These are phyloP conservation scores for Hypselothyrea guttata DNA, from an alignment of 2,888 invertebrate species.

Conservation along the genomic window DNA sequence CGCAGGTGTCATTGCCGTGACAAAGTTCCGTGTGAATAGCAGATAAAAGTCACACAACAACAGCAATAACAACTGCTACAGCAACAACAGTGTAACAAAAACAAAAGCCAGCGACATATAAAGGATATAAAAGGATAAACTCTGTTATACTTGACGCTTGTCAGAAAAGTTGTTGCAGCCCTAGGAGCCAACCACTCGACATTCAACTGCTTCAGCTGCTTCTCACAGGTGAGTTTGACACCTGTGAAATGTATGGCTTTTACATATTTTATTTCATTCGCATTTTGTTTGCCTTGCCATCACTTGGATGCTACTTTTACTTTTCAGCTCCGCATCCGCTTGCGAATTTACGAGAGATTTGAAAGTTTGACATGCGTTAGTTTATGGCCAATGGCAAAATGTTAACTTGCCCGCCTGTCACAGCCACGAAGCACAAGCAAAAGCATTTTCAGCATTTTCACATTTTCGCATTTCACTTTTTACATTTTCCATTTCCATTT, in stretches of 20 bases:
- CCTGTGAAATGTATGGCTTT: slow-evolving; percentile 53
- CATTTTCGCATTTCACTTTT: slow-evolving; percentile 33
- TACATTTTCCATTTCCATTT: slow-evolving; percentile 32
- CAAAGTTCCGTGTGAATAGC: slow-evolving; percentile 42
- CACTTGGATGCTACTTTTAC: background rate
- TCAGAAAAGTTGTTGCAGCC: too few species aligned
- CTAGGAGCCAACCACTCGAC: slow-evolving; percentile 13
- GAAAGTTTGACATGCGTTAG: slow-evolving; percentile 55
- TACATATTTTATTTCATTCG: slow-evolving; percentile 9
- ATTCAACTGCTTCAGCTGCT: slow-evolving; percentile 4
- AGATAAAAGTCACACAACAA: slow-evolving; percentile 42
- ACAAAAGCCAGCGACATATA: background rate
- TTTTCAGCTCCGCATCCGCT: background rate
- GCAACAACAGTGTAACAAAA: slow-evolving; percentile 12
- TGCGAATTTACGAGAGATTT: slow-evolving; percentile 35
- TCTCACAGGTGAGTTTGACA: slow-evolving; percentile 55
- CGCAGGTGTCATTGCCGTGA: slow-evolving; percentile 55
- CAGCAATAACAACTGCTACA: too few species aligned
- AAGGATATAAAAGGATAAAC: slow-evolving; percentile 1
- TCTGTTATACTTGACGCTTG: background rate
- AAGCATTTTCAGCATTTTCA: slow-evolving; percentile 4
- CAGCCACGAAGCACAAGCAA: slow-evolving; percentile 13
- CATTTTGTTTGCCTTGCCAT: background rate
- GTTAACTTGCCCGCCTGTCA: slow-evolving; percentile 37
- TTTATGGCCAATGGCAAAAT: slow-evolving; percentile 51